Percentiles rank a stretch among this genome's conserved stretches.
These are phyloP conservation scores for Bursaphelenchus mucronatus DNA, from an alignment of 1,140 invertebrate genomes.

Conservation along the genomic window DNA sequence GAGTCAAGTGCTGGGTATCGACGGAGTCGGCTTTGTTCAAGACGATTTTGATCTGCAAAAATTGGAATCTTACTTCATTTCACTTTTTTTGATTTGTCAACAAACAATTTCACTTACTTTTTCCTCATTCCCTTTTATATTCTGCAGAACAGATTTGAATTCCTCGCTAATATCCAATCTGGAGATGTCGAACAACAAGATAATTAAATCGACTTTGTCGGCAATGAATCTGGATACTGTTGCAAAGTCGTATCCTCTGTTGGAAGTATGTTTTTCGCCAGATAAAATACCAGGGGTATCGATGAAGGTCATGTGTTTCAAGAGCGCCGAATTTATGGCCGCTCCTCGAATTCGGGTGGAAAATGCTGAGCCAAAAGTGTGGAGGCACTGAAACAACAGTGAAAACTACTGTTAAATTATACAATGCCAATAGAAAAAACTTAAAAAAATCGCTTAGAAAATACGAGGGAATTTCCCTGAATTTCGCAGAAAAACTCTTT, in stretches of 20 bases:
- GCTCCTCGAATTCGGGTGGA: constrained; percentile 93
- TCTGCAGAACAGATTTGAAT: constrained; percentile 43
- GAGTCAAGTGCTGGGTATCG: constrained; percentile 95
- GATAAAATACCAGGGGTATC: constrained; percentile 82
- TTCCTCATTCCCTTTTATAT: too few relatives aligned
- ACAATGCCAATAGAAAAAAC: constrained; percentile 31
- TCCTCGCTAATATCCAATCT: constrained; percentile 99
- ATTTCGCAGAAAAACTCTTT: too few relatives aligned
- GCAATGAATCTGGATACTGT: constrained; percentile 98
- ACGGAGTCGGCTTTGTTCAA: constrained; percentile 98
- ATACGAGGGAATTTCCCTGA: too few relatives aligned
- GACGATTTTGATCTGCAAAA: constrained; percentile 96
- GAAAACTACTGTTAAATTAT: neutral
- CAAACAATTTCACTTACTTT: too few relatives aligned
- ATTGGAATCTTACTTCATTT: constrained; percentile 66
- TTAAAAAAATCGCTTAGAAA: too few relatives aligned
- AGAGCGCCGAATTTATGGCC: constrained; percentile 66
- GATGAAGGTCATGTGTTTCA: constrained; percentile 87
- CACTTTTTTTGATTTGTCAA: too few relatives aligned
- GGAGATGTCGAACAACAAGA: constrained; percentile 94
- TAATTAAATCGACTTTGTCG: constrained; percentile 91
- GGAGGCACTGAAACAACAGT: neutral
- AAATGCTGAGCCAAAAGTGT: constrained; percentile 86
- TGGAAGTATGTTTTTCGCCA: constrained; percentile 67
- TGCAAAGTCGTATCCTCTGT: constrained; percentile 94